Evolutionary conservation across 2,113 vertebrate species (phyloP).

Genomic region (Zapornia atra): DNA sequence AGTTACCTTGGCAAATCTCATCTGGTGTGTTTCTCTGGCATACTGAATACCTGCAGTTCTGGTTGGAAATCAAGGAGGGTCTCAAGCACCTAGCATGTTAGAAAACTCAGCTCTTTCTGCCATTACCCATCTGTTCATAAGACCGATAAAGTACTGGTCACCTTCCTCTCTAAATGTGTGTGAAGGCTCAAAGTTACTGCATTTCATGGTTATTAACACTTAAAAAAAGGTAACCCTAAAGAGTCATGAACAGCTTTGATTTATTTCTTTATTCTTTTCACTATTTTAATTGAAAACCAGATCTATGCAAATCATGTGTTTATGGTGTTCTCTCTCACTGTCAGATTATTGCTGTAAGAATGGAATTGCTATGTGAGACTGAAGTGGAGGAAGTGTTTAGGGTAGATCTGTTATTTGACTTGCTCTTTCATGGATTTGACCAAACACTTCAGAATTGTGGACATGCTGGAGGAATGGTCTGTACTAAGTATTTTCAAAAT

Average conservation of each 20-base stretch:
- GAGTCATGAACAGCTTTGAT: neutral
- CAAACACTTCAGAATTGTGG: neutral
- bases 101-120: neutral
- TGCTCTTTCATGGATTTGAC: neutral
- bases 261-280: neutral
- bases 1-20: neutral
- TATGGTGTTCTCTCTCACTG: neutral
- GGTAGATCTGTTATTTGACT: neutral
- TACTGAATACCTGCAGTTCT: neutral
- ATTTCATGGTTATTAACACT: neutral
- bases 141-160: neutral
- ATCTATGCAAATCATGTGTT: neutral
- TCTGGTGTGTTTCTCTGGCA: neutral
- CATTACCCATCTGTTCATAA: neutral
- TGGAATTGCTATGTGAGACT: neutral
- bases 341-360: neutral
- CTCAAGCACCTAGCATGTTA: neutral
- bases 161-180: neutral
- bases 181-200: neutral
- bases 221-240: neutral
- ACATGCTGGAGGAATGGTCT: neutral
- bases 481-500: slow-evolving; percentile 23
- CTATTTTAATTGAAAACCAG: neutral
- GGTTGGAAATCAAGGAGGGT: neutral
- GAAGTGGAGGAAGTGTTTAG: neutral